phyloP scores from a whole-genome alignment of 37 sponge, comb jelly and placozoan genomes.

The Aplysina aerophoba region DNA sequence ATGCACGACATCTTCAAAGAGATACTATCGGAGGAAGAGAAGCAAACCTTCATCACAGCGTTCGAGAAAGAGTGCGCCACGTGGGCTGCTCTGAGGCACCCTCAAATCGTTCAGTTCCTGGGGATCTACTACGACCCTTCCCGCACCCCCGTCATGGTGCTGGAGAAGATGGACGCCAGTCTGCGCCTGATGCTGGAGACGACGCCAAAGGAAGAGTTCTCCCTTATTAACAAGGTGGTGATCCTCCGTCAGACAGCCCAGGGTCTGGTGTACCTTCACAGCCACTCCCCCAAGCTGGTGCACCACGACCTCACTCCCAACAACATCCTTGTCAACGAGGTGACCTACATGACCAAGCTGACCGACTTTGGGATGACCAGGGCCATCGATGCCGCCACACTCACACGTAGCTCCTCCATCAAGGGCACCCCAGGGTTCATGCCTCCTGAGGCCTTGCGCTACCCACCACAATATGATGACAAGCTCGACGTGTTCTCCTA shows the following conservation, averaged over 20 bases:
- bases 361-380: constrained; percentile 11
- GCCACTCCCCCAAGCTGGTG: background rate
- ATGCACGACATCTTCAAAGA: background rate
- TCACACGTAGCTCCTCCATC: background rate
- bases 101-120: background rate
- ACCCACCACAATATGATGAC: background rate
- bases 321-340: background rate
- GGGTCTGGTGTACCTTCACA: background rate
- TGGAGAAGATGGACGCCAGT: constrained; percentile 1
- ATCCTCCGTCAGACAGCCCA: background rate
- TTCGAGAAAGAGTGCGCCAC: constrained; percentile 1
- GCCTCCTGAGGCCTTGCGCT: background rate
- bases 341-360: background rate
- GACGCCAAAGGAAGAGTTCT: background rate
- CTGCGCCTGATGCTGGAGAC: background rate
- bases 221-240: background rate
- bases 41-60: background rate
- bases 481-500: background rate
- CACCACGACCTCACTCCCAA: background rate
- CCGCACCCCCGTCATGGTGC: background rate
- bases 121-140: background rate
- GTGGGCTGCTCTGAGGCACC: background rate
- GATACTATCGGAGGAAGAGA: background rate
- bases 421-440: background rate
- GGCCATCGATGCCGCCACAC: background rate